Evolutionary conservation across 2,888 invertebrate genomes (phyloP).

Genomic region (Siphonodentalium dalli): DNA sequence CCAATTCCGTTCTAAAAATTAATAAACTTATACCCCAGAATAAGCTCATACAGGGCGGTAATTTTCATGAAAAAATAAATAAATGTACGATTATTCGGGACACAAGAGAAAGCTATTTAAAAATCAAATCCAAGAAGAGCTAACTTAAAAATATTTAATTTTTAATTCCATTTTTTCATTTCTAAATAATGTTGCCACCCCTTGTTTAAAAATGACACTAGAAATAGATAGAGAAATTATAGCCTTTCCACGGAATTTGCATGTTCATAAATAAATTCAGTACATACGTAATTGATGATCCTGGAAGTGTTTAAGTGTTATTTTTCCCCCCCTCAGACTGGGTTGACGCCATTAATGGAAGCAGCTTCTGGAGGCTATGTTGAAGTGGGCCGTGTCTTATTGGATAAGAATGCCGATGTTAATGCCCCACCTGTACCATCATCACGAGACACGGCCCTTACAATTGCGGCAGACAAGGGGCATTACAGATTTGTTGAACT

Average conservation of each 20-base stretch:
- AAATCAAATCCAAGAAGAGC: too few relatives aligned
- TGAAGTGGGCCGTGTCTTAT: conserved; percentile 92
- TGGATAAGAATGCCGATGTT: conserved; percentile 97
- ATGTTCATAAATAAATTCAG: too few relatives aligned
- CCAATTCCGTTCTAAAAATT: too few relatives aligned
- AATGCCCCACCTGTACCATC: conserved; percentile 98
- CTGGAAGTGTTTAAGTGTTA: background rate
- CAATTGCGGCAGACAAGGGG: conserved; percentile 99
- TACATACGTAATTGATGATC: too few relatives aligned
- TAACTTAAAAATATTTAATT: background rate
- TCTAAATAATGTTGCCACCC: background rate
- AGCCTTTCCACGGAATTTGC: too few relatives aligned
- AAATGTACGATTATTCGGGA: too few relatives aligned
- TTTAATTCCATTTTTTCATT: background rate
- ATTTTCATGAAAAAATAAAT: too few relatives aligned
- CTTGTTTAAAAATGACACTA: background rate
- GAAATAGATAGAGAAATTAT: too few relatives aligned
- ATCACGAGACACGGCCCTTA: conserved; percentile 96
- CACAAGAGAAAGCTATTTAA: too few relatives aligned
- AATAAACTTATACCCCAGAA: too few relatives aligned
- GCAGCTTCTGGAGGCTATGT: conserved; percentile 99
- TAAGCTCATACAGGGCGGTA: too few relatives aligned
- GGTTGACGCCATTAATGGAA: conserved; percentile 98
- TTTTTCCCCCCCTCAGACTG: conserved; percentile 74
- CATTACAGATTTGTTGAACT: conserved; percentile 80